Evolutionary conservation across 2,888 invertebrate genomes (phyloP), one percentile per base, ranked within the genome.

Genomic region (Metopia argyrocephala): DNA sequence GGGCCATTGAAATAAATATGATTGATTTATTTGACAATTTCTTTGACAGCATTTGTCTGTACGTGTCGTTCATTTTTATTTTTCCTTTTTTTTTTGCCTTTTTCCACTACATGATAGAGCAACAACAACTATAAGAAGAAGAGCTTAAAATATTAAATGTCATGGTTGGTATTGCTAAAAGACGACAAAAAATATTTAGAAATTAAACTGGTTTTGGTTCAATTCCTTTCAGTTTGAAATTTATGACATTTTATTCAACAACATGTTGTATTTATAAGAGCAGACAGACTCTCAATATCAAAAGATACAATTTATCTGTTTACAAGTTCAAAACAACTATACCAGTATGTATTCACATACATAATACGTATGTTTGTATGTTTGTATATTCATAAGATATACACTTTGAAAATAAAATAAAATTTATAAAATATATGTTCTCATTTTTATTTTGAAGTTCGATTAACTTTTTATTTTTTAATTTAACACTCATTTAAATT

Each of bases 21-120:
- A 89, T 84, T 87, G 89, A 88, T 88, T 88, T 88, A 88, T 89
- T 86, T 85, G 89, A 87, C 89, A 86, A 86, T 85, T 86, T 79
- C 61, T 86, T 86, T 85, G 85, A 86, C 86, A 86, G 86, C 85
- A 85, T 87, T 85, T 84, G 84, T 83, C 83, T 85, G 84, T 80
- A 88, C 87, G 86, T 86, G 86, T 84, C 84, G 81, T 82, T 86
- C 85, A 86, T 86, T 75, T 57, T 7, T 54, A 76, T 69, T 61
- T n/a, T n/a, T n/a, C n/a, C n/a, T n/a, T n/a, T 48, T 21, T 48
- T 62, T 48, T 54, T 12, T 31, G 45, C 23, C 50, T 48, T 25
- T 61, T 21, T 15, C 1, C 21, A 6, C 7, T 21, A 2, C 18
- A 23, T 0, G 20, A 28, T 38, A 56, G 20, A 54, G 9, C 52